Evolutionary conservation across 2,797 vertebrate genomes (phyloP).

Genomic region (Ateles fusciceps): DNA sequence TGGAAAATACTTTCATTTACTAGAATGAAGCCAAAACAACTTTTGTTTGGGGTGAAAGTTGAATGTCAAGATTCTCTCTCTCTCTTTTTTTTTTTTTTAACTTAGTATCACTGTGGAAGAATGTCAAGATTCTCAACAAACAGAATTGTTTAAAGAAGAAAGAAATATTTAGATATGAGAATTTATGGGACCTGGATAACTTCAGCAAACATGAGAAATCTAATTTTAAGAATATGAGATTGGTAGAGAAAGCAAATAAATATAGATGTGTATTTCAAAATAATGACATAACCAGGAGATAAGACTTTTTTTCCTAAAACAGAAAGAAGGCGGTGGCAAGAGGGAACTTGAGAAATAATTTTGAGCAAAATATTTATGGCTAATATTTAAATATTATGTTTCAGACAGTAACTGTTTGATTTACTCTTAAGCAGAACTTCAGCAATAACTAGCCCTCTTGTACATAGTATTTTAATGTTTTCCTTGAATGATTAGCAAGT

Average conservation of each 20-base stretch:
- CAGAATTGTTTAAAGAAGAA: slow-evolving; percentile 4
- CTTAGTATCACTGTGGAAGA: neutral
- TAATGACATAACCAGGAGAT: neutral
- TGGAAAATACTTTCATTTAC: slow-evolving; percentile 40
- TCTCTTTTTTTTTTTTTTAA: too few relatives aligned
- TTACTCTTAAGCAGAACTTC: slow-evolving; percentile 41
- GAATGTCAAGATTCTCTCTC: neutral
- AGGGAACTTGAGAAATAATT: neutral
- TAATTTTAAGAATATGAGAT: slow-evolving; percentile 7
- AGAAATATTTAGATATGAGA: slow-evolving; percentile 35
- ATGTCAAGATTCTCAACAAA: slow-evolving; percentile 4
- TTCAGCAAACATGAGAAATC: neutral
- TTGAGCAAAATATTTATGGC: slow-evolving; percentile 43
- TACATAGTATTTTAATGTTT: slow-evolving; percentile 9
- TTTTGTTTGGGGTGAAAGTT: slow-evolving; percentile 23
- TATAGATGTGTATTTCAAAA: slow-evolving; percentile 8
- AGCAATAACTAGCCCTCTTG: neutral
- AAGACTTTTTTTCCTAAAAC: neutral
- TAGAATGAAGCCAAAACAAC: neutral
- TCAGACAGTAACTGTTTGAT: slow-evolving; percentile 28
- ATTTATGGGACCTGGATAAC: slow-evolving; percentile 14
- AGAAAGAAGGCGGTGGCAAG: slow-evolving; percentile 3
- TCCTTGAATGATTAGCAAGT: slow-evolving; percentile 25
- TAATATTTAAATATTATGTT: slow-evolving; percentile 51
- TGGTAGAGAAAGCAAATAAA: neutral